These are phyloP conservation scores for Nyctibius bracteatus DNA, from an alignment of 2,113 vertebrate genomes.

Conservation along the genomic window DNA sequence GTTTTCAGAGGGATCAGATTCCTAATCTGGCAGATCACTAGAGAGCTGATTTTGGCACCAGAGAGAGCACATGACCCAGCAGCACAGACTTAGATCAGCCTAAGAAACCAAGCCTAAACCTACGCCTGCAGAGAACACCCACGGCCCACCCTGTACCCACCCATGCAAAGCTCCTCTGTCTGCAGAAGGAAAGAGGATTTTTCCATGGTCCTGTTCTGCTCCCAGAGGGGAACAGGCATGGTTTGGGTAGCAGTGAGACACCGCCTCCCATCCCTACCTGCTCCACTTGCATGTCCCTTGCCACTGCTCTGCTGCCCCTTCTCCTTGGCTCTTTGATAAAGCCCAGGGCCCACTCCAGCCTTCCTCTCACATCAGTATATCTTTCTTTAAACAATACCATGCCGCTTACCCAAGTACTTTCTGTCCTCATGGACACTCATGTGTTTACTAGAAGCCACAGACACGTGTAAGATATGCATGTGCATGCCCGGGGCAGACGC, in stretches of 20 bases:
- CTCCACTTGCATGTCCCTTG: neutral
- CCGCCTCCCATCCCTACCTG: neutral
- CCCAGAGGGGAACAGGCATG: neutral
- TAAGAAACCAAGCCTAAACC: neutral
- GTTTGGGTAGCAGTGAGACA: neutral
- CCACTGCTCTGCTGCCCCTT: neutral
- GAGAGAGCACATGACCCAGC: neutral
- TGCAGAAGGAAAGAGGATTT: neutral
- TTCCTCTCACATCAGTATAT: neutral
- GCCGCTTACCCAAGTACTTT: neutral
- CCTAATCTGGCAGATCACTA: slow-evolving; percentile 54
- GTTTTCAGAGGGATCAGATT: slow-evolving; percentile 57
- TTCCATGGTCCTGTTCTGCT: neutral
- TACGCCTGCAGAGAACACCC: neutral
- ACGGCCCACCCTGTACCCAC: neutral
- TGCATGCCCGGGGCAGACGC: neutral
- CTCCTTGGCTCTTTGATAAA: neutral
- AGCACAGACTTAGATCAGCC: neutral
- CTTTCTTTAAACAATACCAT: neutral
- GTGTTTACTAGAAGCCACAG: neutral
- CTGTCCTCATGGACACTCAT: neutral
- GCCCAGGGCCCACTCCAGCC: neutral
- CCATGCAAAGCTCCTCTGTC: neutral
- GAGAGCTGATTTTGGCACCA: slow-evolving; percentile 43
- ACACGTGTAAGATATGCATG: neutral